Base-by-base conservation (phyloP, 2,888 invertebrate species). In the Horisme vitalbata region DNA sequence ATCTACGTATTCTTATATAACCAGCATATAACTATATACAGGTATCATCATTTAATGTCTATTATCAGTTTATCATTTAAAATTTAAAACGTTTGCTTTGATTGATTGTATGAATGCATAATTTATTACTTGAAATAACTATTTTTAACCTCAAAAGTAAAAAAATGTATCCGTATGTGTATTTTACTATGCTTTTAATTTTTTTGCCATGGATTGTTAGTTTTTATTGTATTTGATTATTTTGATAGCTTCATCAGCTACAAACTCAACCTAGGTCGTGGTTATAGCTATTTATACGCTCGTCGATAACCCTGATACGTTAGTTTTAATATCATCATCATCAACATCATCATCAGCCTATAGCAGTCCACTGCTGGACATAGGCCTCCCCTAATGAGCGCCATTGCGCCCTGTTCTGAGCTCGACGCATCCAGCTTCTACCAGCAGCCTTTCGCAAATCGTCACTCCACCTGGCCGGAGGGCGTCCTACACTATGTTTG, bases 31-130 rank as follows among this genome's bases (percentile, higher is more conserved):
- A 30, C 24, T 30, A 14, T 28, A 11, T 20, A 12, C 43, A 37
- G 34, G 6, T 28, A 24, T 46, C 12, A 49, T 48, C 48, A 44
- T 43, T 41, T 27, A 18, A n/a, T 6, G 27, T 45, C 9, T 32
- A 8, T 12, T 38, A 43, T 30, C 21, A 24, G 15, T 21, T 21
- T 32, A 18, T 11, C 2, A 18, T 18, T 6, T n/a, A 20, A 18
- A 23, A 11, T 24, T 21, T 41, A 9, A 14, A 39, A 43, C 11
- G 41, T 26, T 34, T 11, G 6, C 5, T 15, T 28, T 49, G 51
- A 54, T 51, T 51, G 30, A 56, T 46, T 45, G 18, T 41, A 13
- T 32, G 32, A 45, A 24, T 54, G 13, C 13, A 34, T 43, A 43
- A 37, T 45, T 34, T 21, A 35, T 31, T 6, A 27, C 6, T 14